Percentiles rank a stretch among this genome's conserved stretches.
phyloP scores from a whole-genome alignment of 2,113 vertebrate species.

The Nansenia antarctica region DNA sequence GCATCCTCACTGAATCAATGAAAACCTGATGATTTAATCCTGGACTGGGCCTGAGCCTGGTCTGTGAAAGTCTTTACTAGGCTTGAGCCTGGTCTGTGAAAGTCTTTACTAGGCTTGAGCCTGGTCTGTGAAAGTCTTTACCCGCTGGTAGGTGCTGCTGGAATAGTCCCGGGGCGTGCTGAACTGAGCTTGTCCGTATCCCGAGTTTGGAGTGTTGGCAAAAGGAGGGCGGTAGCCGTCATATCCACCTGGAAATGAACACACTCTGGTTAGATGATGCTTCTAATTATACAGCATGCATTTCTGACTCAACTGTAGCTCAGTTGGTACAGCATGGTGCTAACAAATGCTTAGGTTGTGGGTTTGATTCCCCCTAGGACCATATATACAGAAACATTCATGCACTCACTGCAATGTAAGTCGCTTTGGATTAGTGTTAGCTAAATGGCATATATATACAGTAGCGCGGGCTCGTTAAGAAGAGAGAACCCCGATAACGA shows the following conservation, averaged over 20 bases:
- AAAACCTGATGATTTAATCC: too few relatives aligned
- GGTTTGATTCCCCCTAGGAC: too few relatives aligned
- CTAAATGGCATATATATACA: too few relatives aligned
- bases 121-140: constrained; percentile 58
- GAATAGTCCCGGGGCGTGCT: constrained; percentile 92
- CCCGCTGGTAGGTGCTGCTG: constrained; percentile 89
- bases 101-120: background rate
- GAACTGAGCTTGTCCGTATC: constrained; percentile 93
- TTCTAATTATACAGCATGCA: background rate
- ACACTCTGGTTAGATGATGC: background rate
- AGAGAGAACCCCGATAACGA: too few relatives aligned
- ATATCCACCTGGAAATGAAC: constrained; percentile 82
- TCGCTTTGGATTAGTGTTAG: too few relatives aligned
- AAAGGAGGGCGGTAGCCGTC: constrained; percentile 93
- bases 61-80: background rate
- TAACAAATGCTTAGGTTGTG: too few relatives aligned
- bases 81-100: background rate
- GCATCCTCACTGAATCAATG: too few relatives aligned
- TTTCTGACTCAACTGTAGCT: too few relatives aligned
- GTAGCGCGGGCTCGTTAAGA: too few relatives aligned
- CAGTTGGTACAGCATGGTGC: too few relatives aligned
- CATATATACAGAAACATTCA: too few relatives aligned
- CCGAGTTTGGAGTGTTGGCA: constrained; percentile 90
- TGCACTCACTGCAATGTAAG: too few relatives aligned
- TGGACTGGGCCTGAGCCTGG: background rate